Percentiles rank a stretch among this genome's conserved stretches.
Conservation (phyloP, 2,797 vertebrate species). For the Xenentodon cancila region DNA sequence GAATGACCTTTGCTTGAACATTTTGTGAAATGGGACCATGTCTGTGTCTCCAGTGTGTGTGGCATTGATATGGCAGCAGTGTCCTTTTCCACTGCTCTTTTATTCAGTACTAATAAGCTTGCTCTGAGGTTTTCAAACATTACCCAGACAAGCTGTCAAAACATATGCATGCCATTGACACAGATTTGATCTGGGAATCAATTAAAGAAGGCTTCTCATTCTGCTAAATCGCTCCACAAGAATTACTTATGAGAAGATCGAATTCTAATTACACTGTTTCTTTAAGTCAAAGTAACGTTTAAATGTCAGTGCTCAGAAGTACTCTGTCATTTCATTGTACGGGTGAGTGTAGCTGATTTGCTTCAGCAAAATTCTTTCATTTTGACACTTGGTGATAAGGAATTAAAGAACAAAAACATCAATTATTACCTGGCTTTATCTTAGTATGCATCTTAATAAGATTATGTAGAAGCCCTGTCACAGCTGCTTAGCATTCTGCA, state of each 20-base stretch:
- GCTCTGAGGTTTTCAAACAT: constrained; percentile 26
- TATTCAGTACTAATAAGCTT: constrained; percentile 41
- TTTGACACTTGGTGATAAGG: not conserved
- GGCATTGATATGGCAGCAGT: constrained; percentile 41
- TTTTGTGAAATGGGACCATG: constrained; percentile 13
- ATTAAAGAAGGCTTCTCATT: not conserved
- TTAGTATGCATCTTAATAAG: not conserved
- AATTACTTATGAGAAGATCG: constrained; percentile 12
- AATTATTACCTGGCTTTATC: constrained; percentile 4
- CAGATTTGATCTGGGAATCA: constrained; percentile 30
- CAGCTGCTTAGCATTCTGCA: constrained; percentile 43
- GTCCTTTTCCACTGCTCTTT: constrained; percentile 35
- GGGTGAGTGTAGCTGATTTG: not conserved
- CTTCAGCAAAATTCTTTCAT: not conserved
- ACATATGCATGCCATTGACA: constrained; percentile 25
- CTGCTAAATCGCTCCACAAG: not conserved
- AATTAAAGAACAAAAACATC: not conserved
- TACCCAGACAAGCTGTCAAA: constrained; percentile 9
- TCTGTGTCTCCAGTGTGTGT: constrained; percentile 17
- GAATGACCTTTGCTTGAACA: constrained; percentile 20
- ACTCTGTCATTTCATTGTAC: no score
- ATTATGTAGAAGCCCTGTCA: constrained; percentile 2
- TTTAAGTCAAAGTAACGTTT: no score
- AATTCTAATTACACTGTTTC: no score
- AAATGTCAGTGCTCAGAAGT: no score